Conservation (phyloP, 2,113 vertebrate species). For the Hoplias malabaricus region DNA sequence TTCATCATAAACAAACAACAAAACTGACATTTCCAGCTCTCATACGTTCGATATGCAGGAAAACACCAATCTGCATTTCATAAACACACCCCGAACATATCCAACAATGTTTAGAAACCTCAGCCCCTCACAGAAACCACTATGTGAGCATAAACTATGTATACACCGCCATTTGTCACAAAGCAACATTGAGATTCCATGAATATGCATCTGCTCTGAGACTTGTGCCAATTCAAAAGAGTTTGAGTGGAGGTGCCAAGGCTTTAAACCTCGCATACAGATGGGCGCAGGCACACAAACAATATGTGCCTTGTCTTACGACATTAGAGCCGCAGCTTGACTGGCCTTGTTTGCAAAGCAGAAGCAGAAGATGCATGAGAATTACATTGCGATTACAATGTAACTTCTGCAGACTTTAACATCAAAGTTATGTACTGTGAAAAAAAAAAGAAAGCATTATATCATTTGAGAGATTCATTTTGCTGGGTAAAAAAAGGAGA, state of each 20-base stretch:
- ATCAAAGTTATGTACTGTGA: neutral
- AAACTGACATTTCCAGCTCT: no score
- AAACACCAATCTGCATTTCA: neutral
- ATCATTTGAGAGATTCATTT: neutral
- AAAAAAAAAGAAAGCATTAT: neutral
- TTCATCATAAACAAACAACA: no score
- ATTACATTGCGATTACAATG: slow-evolving; percentile 11
- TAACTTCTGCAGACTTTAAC: neutral
- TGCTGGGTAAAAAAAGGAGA: no score
- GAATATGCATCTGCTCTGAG: neutral
- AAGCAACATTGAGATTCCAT: neutral
- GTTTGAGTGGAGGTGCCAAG: slow-evolving; percentile 16
- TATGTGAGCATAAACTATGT: neutral
- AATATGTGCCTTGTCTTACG: slow-evolving; percentile 13
- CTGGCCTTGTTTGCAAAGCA: neutral
- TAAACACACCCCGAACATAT: neutral
- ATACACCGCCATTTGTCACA: neutral
- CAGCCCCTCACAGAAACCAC: neutral
- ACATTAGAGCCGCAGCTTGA: neutral
- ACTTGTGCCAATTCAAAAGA: slow-evolving; percentile 9
- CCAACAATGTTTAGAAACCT: neutral
- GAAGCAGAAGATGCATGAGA: slow-evolving; percentile 2
- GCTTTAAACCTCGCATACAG: slow-evolving; percentile 5
- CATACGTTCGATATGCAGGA: no score
- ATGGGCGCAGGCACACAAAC: neutral